Evolutionary conservation across 2,113 vertebrate genomes (phyloP).

Genomic region (Sturnus vulgaris): DNA sequence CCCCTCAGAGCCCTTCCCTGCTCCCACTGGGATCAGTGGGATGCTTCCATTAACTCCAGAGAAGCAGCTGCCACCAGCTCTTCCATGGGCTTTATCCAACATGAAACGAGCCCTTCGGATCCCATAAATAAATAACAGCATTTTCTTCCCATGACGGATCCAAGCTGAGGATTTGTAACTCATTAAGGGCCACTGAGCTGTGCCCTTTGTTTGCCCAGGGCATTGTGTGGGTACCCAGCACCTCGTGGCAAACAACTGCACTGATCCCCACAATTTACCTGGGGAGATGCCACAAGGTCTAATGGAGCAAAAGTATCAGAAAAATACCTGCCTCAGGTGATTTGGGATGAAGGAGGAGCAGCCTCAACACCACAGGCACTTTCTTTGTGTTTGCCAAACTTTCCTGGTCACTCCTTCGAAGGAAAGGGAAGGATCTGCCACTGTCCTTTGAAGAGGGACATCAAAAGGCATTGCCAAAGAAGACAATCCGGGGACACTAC

Average conservation of each 20-base stretch:
- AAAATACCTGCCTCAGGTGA: not conserved
- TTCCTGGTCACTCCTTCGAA: not conserved
- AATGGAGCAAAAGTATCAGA: not conserved
- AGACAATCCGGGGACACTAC: not conserved
- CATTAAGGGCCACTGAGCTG: accelerated
- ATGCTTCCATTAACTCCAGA: not conserved
- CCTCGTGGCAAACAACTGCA: not conserved
- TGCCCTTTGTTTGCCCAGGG: not conserved
- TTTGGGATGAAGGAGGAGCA: not conserved
- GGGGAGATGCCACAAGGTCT: not conserved
- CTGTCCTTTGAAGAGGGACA: constrained; percentile 11
- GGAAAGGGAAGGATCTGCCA: not conserved
- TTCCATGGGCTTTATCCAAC: not conserved
- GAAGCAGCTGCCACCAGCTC: not conserved
- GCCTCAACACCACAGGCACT: not conserved
- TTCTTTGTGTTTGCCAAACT: not conserved
- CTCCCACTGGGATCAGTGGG: not conserved
- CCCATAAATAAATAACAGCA: not conserved
- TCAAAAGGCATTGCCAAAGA: constrained; percentile 22
- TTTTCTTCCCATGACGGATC: not conserved
- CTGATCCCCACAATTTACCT: accelerated
- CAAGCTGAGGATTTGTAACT: not conserved
- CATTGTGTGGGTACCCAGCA: accelerated
- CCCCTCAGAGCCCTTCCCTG: not conserved
- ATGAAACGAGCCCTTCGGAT: not conserved